Percentiles rank a stretch among this genome's conserved stretches.
Evolutionary conservation across 1,140 invertebrate genomes (phyloP).

Genomic region (Trichoplusia ni): DNA sequence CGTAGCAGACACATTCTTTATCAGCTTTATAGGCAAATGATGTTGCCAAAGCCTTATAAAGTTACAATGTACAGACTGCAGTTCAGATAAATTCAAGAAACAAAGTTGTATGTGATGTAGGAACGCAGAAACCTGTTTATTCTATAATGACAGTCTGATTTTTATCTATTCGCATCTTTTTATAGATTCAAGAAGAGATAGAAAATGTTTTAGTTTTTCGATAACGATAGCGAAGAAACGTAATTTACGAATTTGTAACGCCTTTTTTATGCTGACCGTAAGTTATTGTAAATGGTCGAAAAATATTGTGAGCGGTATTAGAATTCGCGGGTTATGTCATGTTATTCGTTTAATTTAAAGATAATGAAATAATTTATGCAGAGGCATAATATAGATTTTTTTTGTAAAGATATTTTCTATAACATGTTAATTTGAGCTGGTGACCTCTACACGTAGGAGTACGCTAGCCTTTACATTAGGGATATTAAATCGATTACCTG

Average conservation of each 20-base stretch:
- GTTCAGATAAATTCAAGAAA: neutral
- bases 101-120: neutral
- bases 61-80: neutral
- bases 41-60: no score
- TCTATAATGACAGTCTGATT: neutral
- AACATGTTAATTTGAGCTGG: no score
- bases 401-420: no score
- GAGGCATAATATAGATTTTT: no score
- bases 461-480: no score
- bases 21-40: no score
- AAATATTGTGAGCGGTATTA: neutral
- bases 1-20: no score
- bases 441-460: no score
- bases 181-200: slow-evolving; percentile 1
- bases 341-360: no score
- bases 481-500: no score
- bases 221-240: slow-evolving; percentile 4
- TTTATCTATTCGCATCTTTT: slow-evolving; percentile 5
- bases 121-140: neutral
- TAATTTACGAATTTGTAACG: slow-evolving; percentile 17
- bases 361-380: neutral
- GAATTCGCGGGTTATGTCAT: neutral
- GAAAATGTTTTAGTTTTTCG: slow-evolving; percentile 2
- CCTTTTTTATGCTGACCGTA: neutral
- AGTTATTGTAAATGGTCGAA: neutral